Percentiles rank a stretch among this genome's conserved stretches.
phyloP scores from a whole-genome alignment of 2,888 invertebrate genomes.

The Drosophila borborema region DNA sequence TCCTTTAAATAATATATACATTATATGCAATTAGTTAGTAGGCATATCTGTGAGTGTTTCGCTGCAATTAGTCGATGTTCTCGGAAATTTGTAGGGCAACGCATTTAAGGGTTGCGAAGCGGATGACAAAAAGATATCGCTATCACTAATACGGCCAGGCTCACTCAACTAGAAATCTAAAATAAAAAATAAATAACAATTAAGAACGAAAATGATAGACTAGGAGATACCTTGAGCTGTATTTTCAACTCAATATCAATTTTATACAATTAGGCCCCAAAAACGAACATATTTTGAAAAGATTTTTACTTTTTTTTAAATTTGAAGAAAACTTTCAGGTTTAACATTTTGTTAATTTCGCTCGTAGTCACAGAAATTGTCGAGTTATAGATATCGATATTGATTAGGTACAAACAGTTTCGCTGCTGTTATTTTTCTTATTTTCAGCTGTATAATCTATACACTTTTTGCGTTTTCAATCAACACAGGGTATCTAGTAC shows the following conservation, averaged over 20 bases:
- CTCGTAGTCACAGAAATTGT: not conserved
- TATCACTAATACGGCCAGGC: conserved; percentile 56
- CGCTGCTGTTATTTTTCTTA: not conserved
- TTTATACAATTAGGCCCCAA: not conserved
- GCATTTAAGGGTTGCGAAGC: conserved; percentile 56
- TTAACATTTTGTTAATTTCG: too few relatives aligned
- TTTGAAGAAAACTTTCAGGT: not conserved
- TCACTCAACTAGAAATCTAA: conserved; percentile 55
- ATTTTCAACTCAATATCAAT: not conserved
- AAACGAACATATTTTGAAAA: not conserved
- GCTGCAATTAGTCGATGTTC: not conserved
- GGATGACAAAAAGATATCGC: conserved; percentile 37
- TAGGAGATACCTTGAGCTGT: not conserved
- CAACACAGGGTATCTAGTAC: conserved; percentile 3
- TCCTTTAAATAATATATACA: not conserved
- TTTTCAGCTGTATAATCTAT: not conserved
- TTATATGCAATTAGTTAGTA: too few relatives aligned
- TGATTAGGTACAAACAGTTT: not conserved
- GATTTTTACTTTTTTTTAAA: not conserved
- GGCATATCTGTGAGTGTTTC: not conserved
- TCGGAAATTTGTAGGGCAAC: conserved; percentile 1
- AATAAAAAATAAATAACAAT: conserved; percentile 23
- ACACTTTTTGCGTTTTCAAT: not conserved
- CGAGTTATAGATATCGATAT: not conserved
- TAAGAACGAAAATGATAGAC: not conserved